phyloP scores from a whole-genome alignment of 2,888 invertebrate genomes.

The Hoplodrina blanda region DNA sequence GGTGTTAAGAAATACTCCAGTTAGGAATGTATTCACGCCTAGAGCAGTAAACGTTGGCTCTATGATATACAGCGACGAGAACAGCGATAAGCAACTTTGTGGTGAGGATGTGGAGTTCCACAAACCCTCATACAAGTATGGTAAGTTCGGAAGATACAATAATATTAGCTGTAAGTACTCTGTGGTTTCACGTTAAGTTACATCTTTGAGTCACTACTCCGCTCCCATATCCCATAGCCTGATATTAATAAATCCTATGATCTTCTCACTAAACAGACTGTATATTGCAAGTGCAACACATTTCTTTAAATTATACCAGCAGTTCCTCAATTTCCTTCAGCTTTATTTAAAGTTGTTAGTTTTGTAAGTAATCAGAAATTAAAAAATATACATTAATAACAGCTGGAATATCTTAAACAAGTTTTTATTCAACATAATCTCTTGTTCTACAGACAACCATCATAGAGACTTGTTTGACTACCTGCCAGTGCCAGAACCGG shows the following conservation, averaged over 20 bases:
- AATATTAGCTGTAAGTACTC: no score
- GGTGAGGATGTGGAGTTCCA: conserved; percentile 82
- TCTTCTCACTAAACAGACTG: no score
- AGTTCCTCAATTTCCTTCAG: no score
- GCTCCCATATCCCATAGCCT: no score
- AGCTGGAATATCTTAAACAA: background rate
- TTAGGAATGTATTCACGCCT: conserved; percentile 79
- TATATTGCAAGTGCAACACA: no score
- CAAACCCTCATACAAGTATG: conserved; percentile 77
- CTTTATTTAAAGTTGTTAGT: no score
- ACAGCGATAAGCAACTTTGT: conserved; percentile 63
- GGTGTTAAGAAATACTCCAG: conserved; percentile 81
- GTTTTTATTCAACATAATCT: background rate
- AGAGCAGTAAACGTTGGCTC: conserved; percentile 78
- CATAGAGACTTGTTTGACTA: conserved; percentile 79
- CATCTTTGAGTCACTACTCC: no score
- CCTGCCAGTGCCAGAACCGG: conserved; percentile 71
- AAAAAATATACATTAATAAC: no score
- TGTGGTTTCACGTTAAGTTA: no score
- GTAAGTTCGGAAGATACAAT: conserved; percentile 63
- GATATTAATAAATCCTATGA: no score
- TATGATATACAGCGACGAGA: conserved; percentile 81
- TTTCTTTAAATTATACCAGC: no score
- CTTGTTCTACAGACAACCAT: conserved; percentile 73
- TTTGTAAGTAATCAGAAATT: no score